Evolutionary conservation across 2,888 invertebrate species (phyloP).

Genomic region (Lepidocyrtinus sp.): DNA sequence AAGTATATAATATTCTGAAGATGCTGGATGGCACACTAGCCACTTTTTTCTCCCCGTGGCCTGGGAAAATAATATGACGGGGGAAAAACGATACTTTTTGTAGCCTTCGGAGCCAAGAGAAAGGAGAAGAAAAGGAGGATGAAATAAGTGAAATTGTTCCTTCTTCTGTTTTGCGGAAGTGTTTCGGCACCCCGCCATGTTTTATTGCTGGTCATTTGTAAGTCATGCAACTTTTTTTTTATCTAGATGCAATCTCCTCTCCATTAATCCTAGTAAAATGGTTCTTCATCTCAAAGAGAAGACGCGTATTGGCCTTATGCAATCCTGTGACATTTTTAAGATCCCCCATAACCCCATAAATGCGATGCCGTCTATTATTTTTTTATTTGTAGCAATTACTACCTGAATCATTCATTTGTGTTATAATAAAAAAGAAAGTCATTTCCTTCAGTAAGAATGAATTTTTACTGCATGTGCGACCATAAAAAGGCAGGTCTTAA

Average conservation of each 20-base stretch:
- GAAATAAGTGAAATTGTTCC: conserved; percentile 27
- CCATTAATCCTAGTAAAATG: conserved; percentile 48
- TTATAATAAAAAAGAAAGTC: too few species aligned
- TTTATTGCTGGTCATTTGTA: conserved; percentile 69
- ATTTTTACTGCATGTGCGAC: too few species aligned
- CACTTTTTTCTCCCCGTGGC: background rate
- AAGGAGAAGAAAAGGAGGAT: background rate
- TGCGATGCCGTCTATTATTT: too few species aligned
- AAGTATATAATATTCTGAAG: background rate
- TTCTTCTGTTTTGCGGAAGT: conserved; percentile 58
- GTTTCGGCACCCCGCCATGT: conserved; percentile 67
- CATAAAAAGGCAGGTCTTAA: too few species aligned
- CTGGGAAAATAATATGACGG: background rate
- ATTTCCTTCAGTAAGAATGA: too few species aligned
- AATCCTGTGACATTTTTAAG: too few species aligned
- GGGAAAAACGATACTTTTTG: background rate
- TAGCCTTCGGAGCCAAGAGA: background rate
- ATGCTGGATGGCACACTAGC: background rate
- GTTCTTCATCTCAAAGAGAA: background rate
- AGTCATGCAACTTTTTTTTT: conserved; percentile 66
- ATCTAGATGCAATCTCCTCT: conserved; percentile 61
- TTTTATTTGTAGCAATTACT: too few species aligned
- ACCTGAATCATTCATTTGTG: too few species aligned
- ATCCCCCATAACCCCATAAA: too few species aligned
- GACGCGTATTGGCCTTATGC: too few species aligned